Percentiles rank a stretch among this genome's conserved stretches.
These are phyloP conservation scores for Poecile atricapillus DNA, from an alignment of 2,113 vertebrate genomes.

Conservation along the genomic window DNA sequence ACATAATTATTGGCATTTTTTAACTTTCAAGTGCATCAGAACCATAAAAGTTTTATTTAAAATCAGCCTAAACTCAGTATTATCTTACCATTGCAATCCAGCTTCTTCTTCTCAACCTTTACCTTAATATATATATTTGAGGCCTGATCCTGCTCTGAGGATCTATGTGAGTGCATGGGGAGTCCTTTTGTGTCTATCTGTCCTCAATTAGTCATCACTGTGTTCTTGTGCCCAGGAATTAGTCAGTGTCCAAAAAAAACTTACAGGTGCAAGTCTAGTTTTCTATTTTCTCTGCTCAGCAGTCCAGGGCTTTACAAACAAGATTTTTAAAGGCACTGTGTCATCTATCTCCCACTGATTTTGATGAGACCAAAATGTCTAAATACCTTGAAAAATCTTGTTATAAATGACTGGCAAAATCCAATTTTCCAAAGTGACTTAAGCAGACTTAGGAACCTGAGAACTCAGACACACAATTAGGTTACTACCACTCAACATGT, in stretches of 20 bases:
- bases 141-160: background rate
- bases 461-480: conserved; percentile 20
- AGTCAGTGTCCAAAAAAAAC: background rate
- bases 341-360: conserved; percentile 17
- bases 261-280: background rate
- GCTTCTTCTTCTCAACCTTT: background rate
- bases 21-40: background rate
- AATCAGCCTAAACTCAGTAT: background rate
- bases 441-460: conserved; percentile 25
- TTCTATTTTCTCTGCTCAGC: background rate
- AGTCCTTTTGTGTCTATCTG: background rate
- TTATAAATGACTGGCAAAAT: conserved; percentile 45
- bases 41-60: background rate
- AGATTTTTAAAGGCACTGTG: conserved; percentile 2
- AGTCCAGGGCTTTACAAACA: background rate
- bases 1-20: background rate
- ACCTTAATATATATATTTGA: background rate
- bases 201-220: background rate
- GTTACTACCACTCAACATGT: conserved; percentile 9
- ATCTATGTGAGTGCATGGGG: fast-evolving
- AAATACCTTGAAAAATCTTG: conserved; percentile 51
- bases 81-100: background rate
- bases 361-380: conserved; percentile 30
- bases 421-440: conserved; percentile 59
- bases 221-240: background rate